A percentile compares a stretch with the other conserved stretches of the same genome.
phyloP scores from a whole-genome alignment of 2,797 vertebrate genomes.

The Neosilurus mollespiculum region DNA sequence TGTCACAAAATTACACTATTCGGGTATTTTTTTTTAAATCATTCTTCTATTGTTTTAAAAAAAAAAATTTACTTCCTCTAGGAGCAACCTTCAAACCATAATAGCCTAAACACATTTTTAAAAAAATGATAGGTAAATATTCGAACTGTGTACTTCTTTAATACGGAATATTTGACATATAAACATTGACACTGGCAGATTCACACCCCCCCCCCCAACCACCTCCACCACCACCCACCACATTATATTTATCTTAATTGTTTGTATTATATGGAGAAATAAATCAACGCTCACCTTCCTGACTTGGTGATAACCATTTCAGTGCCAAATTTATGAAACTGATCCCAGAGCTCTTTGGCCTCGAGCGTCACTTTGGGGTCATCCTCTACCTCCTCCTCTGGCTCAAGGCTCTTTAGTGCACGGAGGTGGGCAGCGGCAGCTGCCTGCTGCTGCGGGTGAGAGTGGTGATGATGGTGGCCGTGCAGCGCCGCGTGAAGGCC shows the following conservation, averaged over 20 bases:
- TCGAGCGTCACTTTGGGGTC: constrained; percentile 93
- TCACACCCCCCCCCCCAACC: no score
- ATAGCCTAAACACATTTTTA: background rate
- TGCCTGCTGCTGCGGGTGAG: constrained; percentile 54
- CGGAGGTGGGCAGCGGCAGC: constrained; percentile 68
- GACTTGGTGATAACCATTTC: constrained; percentile 99
- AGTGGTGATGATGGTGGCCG: constrained; percentile 70
- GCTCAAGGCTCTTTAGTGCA: constrained; percentile 79
- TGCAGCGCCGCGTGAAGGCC: constrained; percentile 78
- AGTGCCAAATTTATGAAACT: constrained; percentile 94
- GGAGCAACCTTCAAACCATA: background rate
- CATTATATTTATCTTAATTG: background rate
- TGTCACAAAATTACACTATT: no score
- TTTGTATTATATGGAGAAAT: background rate
- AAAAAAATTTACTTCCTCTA: no score
- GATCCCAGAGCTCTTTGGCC: constrained; percentile 90
- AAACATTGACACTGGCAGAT: no score
- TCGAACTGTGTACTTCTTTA: background rate
- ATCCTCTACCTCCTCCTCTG: constrained; percentile 83
- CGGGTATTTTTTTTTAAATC: no score
- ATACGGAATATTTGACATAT: background rate
- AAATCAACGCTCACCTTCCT: constrained; percentile 82
- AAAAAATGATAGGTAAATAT: background rate
- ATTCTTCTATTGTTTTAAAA: no score
- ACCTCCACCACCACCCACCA: background rate